Percentiles rank a stretch among this genome's conserved stretches.
These are phyloP conservation scores for Alviniconcha strummeri DNA, from an alignment of 2,888 invertebrate species.

Conservation along the genomic window DNA sequence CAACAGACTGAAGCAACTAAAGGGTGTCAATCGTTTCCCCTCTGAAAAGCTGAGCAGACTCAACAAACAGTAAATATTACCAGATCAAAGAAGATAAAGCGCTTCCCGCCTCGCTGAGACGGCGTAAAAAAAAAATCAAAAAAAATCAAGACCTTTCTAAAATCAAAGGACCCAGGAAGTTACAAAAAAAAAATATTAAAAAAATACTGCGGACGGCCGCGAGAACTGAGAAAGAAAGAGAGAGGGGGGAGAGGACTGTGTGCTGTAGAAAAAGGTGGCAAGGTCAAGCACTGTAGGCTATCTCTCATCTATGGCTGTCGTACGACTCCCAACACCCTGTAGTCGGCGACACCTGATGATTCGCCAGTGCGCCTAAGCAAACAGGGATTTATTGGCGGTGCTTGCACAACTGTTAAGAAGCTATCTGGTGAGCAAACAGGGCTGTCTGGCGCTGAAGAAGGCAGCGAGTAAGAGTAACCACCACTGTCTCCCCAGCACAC, in stretches of 20 bases:
- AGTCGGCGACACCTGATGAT: constrained; percentile 14
- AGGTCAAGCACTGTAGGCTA: not conserved
- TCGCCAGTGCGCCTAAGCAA: not conserved
- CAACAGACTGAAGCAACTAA: no score
- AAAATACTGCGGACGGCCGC: not conserved
- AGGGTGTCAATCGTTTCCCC: no score
- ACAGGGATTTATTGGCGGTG: constrained; percentile 6
- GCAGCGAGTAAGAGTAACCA: not conserved
- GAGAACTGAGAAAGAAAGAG: not conserved
- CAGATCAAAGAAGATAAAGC: no score
- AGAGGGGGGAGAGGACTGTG: constrained; percentile 12
- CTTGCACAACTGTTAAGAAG: constrained; percentile 20
- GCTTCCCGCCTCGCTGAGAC: no score
- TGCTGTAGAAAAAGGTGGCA: not conserved
- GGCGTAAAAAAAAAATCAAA: no score
- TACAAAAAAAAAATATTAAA: not conserved
- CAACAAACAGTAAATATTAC: no score
- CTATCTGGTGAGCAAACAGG: constrained; percentile 20
- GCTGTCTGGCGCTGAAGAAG: constrained; percentile 2
- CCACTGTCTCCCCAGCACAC: not conserved
- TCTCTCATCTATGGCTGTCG: constrained; percentile 2
- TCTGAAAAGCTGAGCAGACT: no score
- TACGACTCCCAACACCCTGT: not conserved
- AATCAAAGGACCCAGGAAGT: no score
- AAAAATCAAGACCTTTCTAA: no score